These are phyloP conservation scores for Ammodytes marinus DNA, from an alignment of 2,113 vertebrate species.

Conservation along the genomic window DNA sequence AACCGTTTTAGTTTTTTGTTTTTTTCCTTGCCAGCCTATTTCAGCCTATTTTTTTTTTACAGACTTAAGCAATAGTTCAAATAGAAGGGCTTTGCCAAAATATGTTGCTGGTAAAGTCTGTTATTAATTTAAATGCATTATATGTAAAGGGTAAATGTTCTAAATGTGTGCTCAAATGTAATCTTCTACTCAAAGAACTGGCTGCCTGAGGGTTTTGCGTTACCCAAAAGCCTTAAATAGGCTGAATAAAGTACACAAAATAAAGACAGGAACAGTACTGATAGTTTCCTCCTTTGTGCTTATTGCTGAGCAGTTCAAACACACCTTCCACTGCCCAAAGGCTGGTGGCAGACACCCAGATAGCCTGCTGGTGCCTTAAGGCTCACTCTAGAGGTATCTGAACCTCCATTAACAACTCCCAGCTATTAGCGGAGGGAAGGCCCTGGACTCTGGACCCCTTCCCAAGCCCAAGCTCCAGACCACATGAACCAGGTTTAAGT, in stretches of 20 bases:
- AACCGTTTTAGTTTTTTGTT: neutral
- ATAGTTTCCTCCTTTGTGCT: slow-evolving; percentile 14
- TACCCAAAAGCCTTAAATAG: slow-evolving; percentile 4
- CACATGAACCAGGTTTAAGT: neutral
- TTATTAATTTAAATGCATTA: neutral
- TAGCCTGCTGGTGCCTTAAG: neutral
- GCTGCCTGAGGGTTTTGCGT: neutral
- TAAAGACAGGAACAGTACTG: neutral
- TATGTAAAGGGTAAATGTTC: neutral
- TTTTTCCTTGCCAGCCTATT: too few species aligned
- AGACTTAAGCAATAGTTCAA: neutral
- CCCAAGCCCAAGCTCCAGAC: neutral
- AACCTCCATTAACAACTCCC: neutral
- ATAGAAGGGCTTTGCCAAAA: neutral
- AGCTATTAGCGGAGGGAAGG: neutral
- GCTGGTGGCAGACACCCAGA: slow-evolving; percentile 10
- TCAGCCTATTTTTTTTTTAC: too few species aligned
- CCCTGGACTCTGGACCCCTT: neutral
- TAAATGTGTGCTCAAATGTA: slow-evolving; percentile 1
- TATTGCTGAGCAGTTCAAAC: slow-evolving; percentile 10
- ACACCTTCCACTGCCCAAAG: slow-evolving; percentile 2
- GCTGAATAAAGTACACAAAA: slow-evolving; percentile 9
- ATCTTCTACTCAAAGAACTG: neutral
- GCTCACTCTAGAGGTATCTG: neutral
- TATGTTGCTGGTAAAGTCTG: neutral